A percentile compares a stretch with the other conserved stretches of the same genome.
Evolutionary conservation across 2,113 vertebrate species (phyloP).

Genomic region (Pedionomus torquatus): DNA sequence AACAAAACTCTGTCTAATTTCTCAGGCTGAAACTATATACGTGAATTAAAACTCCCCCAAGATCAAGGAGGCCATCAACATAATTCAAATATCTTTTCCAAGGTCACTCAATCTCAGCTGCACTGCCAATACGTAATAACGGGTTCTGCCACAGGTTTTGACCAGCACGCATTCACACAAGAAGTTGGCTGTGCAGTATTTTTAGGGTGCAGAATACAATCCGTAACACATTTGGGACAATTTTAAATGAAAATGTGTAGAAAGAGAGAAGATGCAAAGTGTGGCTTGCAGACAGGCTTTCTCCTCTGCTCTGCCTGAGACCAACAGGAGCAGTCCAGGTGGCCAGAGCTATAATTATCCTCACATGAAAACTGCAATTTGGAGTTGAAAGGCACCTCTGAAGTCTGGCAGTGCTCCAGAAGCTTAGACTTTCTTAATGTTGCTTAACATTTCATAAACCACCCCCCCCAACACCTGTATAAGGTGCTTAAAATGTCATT

Average conservation of each 20-base stretch:
- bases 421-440: conserved; percentile 70
- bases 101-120: conserved; percentile 22
- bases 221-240: not conserved
- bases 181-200: not conserved
- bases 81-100: conserved; percentile 29
- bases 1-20: conserved; percentile 44
- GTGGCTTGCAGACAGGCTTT: not conserved
- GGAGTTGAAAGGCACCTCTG: conserved; percentile 74
- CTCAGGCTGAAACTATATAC: not conserved
- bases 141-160: not conserved
- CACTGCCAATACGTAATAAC: fast-evolving
- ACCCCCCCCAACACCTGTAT: conserved; percentile 66
- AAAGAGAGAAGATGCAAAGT: not conserved
- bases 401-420: conserved; percentile 60
- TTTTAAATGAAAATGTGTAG: not conserved
- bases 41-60: conserved; percentile 61
- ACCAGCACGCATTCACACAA: not conserved
- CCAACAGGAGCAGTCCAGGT: conserved; percentile 50
- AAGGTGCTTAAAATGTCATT: conserved; percentile 80
- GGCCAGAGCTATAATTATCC: conserved; percentile 65
- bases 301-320: not conserved
- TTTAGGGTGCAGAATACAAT: not conserved
- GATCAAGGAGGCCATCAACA: conserved; percentile 23
- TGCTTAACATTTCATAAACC: conserved; percentile 60
- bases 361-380: conserved; percentile 66